Base-by-base conservation (phyloP, 2,888 invertebrate species). In the Psylliodes chrysocephalus region DNA sequence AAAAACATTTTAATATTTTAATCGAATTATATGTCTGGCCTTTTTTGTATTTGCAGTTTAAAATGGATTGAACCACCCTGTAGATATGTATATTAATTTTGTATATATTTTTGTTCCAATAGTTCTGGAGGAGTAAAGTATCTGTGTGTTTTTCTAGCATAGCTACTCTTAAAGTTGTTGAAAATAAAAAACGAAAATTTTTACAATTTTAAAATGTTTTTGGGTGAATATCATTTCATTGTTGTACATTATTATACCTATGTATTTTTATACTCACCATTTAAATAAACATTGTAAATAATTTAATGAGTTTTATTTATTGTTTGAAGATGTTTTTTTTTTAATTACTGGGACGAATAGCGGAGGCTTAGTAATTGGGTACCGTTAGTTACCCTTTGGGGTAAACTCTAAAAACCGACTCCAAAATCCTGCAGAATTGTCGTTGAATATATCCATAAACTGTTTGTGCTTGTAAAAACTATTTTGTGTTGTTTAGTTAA, bases 231-330 rank as follows among this genome's bases (percentile, higher is more conserved):
- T 67, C 67, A 67, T 71, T 70, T 63, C 65, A n/a, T 69, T 73
- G 72, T 54, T 54, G 54, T 40, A 53, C 25, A 19, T 53, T 53
- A 40, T 73, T 73, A 71, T 74, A 60, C 40, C 60, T 51, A 72
- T 69, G 72, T 74, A 74, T 71, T 74, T 73, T 74, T 74, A 71
- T 74, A 73, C 68, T 68, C 69, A 71, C 63, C 64, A 66, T 70
- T 68, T 51, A 54, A 65, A 57, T 57, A 65, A 61, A 61, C 42
- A 55, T 40, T 54, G 47, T 63, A 40, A 25, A 59, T 63, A 63
- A 49, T 28, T 17, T 25, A n/a, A 14, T 12, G 1, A 14, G 14
- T 51, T 44, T 28, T 56, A 15, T 46, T 56, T 10, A 19, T 22
- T 12, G 15, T 2, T n/a, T n/a, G n/a, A n/a, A n/a, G n/a, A n/a